Evolutionary conservation across 2,113 vertebrate genomes (phyloP).

Genomic region (Corvus hawaiiensis): DNA sequence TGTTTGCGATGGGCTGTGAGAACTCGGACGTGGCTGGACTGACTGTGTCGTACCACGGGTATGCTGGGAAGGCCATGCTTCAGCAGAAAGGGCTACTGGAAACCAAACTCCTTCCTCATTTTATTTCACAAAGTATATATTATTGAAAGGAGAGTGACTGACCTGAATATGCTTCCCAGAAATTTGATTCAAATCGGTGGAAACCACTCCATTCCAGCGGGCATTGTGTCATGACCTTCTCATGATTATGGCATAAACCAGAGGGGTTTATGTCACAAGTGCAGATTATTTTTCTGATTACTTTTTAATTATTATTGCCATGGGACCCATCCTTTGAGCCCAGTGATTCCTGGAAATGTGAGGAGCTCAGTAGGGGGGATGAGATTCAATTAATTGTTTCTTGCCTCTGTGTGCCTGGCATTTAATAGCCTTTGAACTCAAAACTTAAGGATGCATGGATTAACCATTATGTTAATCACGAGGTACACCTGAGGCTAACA

Average conservation of each 20-base stretch:
- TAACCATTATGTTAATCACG: background rate
- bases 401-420: background rate
- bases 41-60: constrained; percentile 84
- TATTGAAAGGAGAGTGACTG: background rate
- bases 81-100: background rate
- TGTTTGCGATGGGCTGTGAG: constrained; percentile 86
- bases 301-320: constrained; percentile 4
- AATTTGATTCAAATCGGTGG: background rate
- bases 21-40: constrained; percentile 85
- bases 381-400: background rate
- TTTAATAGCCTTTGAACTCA: background rate
- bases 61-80: background rate
- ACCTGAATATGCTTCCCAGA: background rate
- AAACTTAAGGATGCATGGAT: background rate
- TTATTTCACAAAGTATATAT: background rate
- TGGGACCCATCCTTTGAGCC: background rate
- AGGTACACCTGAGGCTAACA: background rate
- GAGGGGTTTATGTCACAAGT: background rate
- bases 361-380: background rate
- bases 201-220: background rate
- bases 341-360: background rate
- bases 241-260: background rate
- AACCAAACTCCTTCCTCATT: background rate
- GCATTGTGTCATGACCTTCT: background rate
- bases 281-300: constrained; percentile 31